Percentiles rank a stretch among this genome's conserved stretches.
phyloP scores from a whole-genome alignment of 2,888 invertebrate species.

The Epicampocera succincta region DNA sequence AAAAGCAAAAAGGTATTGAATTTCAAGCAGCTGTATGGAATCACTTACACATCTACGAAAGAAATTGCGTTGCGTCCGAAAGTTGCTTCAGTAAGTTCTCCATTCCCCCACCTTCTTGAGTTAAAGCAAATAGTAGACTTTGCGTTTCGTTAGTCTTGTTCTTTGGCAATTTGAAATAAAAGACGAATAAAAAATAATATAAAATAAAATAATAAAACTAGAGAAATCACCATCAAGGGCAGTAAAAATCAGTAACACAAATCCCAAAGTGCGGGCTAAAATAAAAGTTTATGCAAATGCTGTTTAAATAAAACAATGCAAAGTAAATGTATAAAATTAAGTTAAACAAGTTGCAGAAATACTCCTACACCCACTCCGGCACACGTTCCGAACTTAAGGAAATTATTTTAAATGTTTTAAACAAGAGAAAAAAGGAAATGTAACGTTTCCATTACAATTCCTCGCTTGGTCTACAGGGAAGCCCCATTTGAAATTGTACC shows the following conservation, averaged over 20 bases:
- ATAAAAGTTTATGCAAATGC: constrained; percentile 74
- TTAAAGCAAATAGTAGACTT: constrained; percentile 59
- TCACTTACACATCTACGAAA: constrained; percentile 58
- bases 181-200: constrained; percentile 24
- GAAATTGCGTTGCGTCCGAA: constrained; percentile 42
- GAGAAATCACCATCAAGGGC: constrained; percentile 60
- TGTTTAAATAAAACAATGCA: constrained; percentile 65
- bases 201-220: constrained; percentile 46
- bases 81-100: background rate
- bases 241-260: constrained; percentile 71
- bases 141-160: constrained; percentile 20
- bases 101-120: constrained; percentile 46
- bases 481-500: constrained; percentile 72
- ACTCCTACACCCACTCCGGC: background rate
- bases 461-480: constrained; percentile 65
- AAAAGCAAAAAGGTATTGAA: constrained; percentile 71
- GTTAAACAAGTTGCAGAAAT: constrained; percentile 52
- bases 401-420: constrained; percentile 61
- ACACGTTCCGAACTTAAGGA: constrained; percentile 6
- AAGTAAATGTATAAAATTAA: constrained; percentile 66
- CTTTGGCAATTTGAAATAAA: constrained; percentile 56
- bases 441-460: constrained; percentile 41
- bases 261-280: constrained; percentile 72
- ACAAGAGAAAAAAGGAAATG: constrained; percentile 42
- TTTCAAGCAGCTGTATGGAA: constrained; percentile 73